Base-by-base conservation (phyloP, 2,113 vertebrate genomes). In the Edolisoma coerulescens region DNA sequence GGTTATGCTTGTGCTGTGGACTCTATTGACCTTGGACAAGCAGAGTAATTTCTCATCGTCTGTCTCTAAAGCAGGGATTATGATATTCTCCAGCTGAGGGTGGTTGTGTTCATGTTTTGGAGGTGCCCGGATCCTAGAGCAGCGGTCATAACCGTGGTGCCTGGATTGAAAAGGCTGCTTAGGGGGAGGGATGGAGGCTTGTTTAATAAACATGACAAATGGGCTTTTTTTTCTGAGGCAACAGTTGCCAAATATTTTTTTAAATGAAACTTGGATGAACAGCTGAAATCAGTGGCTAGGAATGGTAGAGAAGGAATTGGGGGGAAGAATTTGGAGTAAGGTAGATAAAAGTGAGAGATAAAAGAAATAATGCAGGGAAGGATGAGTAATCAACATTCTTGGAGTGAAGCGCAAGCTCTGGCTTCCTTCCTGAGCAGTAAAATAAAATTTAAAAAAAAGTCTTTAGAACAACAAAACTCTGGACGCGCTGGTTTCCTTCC, bases 381-480 rank as follows among this genome's bases (percentile, higher is more conserved):
- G 97, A 96, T 98, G 94, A 98, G 98, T 97, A 98, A 98, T 97
- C 97, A 94, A 96, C 95, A 97, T 98, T 97, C 97, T 97, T 97
- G 97, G 96, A 98, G 98, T 97, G 93, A 98, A 98, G 98, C 96
- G 47, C 98, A 98, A 98, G 98, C 98, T 97, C 98, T 98, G 97
- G 98, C 98, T 99, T 99, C 98, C 98, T 99, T 99, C 98, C 98
- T 98, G 98, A 97, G 96, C 97, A 97, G 98, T 98, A 96, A 98
- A 98, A 98, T 98, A 98, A 97, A 98, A 98, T 97, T 92, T 96
- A 98, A 98, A 97, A 98, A 98, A 98, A 98, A 98, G 98, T 97
- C 97, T 98, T 98, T 98, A 98, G 97, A 98, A 98, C 98, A 98
- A 98, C 98, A 98, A 97, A 98, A 95, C 97, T 97, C 97, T 93